A percentile compares a stretch with the other conserved stretches of the same genome.
Conservation (phyloP, 2,888 invertebrate species). For the Leucophenga maculata region DNA sequence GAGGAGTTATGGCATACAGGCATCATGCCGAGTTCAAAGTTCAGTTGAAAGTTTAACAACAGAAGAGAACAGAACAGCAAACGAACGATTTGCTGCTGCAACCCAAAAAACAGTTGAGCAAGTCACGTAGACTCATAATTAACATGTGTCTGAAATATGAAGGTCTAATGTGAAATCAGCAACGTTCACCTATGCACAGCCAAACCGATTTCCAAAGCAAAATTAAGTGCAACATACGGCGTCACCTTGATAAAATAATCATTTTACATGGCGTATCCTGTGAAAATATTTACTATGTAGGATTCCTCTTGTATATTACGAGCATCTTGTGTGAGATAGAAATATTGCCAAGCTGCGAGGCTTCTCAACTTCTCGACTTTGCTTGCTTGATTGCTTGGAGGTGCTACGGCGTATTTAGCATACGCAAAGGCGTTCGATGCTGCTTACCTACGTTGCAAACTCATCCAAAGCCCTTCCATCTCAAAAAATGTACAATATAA, state of each 20-base stretch:
- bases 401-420: too few relatives aligned
- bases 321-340: too few relatives aligned
- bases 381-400: too few relatives aligned
- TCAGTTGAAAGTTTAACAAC: conserved; percentile 34
- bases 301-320: too few relatives aligned
- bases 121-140: conserved; percentile 60
- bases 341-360: too few relatives aligned
- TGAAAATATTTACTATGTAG: too few relatives aligned
- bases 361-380: too few relatives aligned
- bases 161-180: background rate
- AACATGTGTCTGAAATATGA: conserved; percentile 39
- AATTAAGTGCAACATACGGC: conserved; percentile 20
- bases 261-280: too few relatives aligned
- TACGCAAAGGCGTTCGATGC: too few relatives aligned
- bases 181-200: background rate
- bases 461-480: too few relatives aligned
- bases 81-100: conserved; percentile 12
- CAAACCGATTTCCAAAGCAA: conserved; percentile 15
- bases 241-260: conserved; percentile 17
- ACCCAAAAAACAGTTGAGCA: conserved; percentile 16
- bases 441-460: too few relatives aligned
- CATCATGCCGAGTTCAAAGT: conserved; percentile 54
- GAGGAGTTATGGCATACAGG: conserved; percentile 34
- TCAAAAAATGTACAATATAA: too few relatives aligned
- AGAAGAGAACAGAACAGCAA: conserved; percentile 43